Conservation (phyloP, 2,113 vertebrate species). For the Hylia prasina region DNA sequence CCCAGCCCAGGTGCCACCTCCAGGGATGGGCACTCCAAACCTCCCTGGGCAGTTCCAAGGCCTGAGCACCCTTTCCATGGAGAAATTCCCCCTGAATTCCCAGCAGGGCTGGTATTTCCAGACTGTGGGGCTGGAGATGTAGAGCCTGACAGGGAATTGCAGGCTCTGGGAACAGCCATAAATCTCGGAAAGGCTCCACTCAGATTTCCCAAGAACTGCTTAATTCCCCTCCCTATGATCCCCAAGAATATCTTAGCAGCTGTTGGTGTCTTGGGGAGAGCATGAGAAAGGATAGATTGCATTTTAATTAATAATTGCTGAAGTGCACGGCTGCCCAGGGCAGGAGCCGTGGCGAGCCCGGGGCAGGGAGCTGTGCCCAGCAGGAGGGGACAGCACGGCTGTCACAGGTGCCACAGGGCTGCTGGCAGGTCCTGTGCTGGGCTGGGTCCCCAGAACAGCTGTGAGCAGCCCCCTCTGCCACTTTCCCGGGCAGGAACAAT, state of each 20-base stretch:
- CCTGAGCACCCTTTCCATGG: not conserved
- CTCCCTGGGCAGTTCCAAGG: not conserved
- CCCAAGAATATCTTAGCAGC: slow-evolving; percentile 14
- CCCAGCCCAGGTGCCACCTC: not conserved
- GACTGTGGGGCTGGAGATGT: not conserved
- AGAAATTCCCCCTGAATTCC: not conserved
- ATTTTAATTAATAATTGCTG: slow-evolving; percentile 36
- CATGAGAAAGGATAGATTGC: not conserved
- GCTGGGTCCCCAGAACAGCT: not conserved
- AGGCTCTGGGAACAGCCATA: not conserved
- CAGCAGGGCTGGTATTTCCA: not conserved
- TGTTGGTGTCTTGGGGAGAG: not conserved
- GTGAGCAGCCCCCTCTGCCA: not conserved
- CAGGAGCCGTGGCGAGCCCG: not conserved
- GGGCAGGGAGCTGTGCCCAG: not conserved
- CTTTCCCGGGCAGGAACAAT: not conserved
- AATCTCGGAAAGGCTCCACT: not conserved
- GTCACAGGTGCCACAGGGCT: not conserved
- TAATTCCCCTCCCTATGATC: not conserved
- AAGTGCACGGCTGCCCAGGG: not conserved
- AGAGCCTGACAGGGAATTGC: not conserved
- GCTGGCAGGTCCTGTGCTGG: not conserved
- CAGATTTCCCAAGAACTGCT: not conserved
- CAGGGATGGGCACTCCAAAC: not conserved
- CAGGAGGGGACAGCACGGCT: not conserved